Evolutionary conservation across 2,888 invertebrate genomes (phyloP).

Genomic region (Achlya flavicornis): DNA sequence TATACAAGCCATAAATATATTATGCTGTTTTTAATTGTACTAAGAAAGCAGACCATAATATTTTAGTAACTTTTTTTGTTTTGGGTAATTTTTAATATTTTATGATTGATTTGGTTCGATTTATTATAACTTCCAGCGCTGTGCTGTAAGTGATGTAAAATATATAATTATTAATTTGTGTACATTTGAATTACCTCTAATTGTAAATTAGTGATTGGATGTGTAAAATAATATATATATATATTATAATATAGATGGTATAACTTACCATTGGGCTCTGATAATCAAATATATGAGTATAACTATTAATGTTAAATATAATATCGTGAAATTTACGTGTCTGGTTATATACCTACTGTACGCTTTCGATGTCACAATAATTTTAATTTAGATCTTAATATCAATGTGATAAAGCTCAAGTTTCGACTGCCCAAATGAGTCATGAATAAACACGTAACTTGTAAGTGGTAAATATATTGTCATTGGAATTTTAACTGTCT

Average conservation of each 20-base stretch:
- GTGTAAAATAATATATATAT: slow-evolving; percentile 28
- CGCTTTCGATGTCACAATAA: slow-evolving; percentile 11
- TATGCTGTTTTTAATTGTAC: not conserved
- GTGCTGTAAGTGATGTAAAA: slow-evolving; percentile 38
- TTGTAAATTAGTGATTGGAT: slow-evolving; percentile 24
- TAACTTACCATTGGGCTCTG: not conserved
- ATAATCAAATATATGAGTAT: slow-evolving; percentile 5
- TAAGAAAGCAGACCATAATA: slow-evolving; percentile 2
- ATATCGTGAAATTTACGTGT: slow-evolving; percentile 7
- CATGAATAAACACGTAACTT: not conserved
- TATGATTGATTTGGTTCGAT: slow-evolving; percentile 9
- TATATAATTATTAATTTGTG: slow-evolving; percentile 32
- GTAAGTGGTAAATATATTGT: not conserved
- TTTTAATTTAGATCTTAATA: slow-evolving; percentile 16
- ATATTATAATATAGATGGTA: slow-evolving; percentile 23
- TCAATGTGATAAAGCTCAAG: slow-evolving; percentile 25
- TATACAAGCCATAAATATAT: slow-evolving; percentile 3
- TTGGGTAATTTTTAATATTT: slow-evolving; percentile 14
- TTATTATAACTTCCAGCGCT: slow-evolving; percentile 38
- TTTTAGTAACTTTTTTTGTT: not conserved
- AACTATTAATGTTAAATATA: slow-evolving; percentile 1
- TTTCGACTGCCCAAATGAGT: not conserved
- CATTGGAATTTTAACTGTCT: not conserved
- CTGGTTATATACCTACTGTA: slow-evolving; percentile 5
- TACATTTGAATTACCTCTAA: slow-evolving; percentile 28